phyloP scores from a whole-genome alignment of 2,797 vertebrate species.

The Dendrocincla tyrannina region DNA sequence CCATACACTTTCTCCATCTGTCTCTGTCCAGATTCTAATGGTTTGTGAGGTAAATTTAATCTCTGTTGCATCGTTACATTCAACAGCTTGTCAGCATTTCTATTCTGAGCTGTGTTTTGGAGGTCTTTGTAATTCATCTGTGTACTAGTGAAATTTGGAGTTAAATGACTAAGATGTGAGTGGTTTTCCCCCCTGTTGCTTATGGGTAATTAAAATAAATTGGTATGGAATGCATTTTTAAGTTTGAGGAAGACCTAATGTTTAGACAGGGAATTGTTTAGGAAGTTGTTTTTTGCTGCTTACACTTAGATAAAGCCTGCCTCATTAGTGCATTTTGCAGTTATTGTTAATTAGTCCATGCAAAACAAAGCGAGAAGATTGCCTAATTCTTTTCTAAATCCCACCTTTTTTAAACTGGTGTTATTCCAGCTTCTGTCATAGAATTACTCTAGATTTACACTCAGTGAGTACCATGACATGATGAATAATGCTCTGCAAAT shows the following conservation, averaged over 20 bases:
- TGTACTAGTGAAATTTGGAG: not conserved
- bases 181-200: not conserved
- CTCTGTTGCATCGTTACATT: not conserved
- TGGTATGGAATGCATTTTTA: slow-evolving; percentile 22
- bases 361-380: slow-evolving; percentile 8
- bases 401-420: not conserved
- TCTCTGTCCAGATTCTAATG: not conserved
- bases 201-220: slow-evolving; percentile 47
- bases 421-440: not conserved
- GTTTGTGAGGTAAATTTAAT: not conserved
- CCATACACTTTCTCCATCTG: not conserved
- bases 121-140: not conserved
- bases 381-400: not conserved
- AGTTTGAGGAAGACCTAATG: slow-evolving; percentile 29
- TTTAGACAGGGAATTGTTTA: slow-evolving; percentile 17
- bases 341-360: slow-evolving; percentile 34
- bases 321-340: slow-evolving; percentile 21
- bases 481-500: not conserved
- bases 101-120: not conserved
- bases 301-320: not conserved
- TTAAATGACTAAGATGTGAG: not conserved
- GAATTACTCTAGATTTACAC: not conserved
- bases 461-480: not conserved
- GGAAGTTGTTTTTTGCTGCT: not conserved
- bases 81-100: not conserved